Evolutionary conservation across 2,113 vertebrate species (phyloP).

Genomic region (Actenoides hombroni): DNA sequence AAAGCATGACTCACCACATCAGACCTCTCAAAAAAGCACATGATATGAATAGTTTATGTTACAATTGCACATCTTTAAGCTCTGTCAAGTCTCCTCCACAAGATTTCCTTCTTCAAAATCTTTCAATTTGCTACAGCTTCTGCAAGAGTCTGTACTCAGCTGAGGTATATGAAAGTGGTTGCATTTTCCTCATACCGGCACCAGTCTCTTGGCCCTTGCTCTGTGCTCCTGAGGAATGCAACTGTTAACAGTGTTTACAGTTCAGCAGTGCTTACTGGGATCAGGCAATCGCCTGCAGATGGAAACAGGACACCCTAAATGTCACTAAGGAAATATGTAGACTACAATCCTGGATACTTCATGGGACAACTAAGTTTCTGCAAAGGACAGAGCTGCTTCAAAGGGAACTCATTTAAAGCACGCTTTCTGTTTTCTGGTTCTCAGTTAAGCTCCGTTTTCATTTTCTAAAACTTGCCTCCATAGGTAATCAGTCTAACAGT

Average conservation of each 20-base stretch:
- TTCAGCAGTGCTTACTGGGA: not conserved
- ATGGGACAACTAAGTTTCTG: not conserved
- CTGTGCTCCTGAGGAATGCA: not conserved
- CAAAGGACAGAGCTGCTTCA: not conserved
- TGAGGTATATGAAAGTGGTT: not conserved
- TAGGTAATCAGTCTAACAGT: not conserved
- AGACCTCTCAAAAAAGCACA: not conserved
- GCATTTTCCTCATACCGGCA: not conserved
- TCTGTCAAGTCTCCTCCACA: not conserved
- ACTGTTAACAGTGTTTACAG: not conserved
- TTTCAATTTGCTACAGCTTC: not conserved
- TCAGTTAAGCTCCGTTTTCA: not conserved
- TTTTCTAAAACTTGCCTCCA: not conserved
- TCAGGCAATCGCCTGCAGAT: not conserved
- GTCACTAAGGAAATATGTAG: not conserved
- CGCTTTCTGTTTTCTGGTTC: not conserved
- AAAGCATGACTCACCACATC: not conserved
- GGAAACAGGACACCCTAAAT: not conserved
- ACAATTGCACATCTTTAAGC: not conserved
- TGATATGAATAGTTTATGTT: not conserved
- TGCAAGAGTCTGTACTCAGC: not conserved
- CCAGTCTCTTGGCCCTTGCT: not conserved
- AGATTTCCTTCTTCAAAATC: not conserved
- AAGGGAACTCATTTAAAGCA: not conserved
- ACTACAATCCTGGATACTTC: not conserved